Base-by-base conservation (phyloP, 2,888 invertebrate species). In the Metacarcinus magister region DNA sequence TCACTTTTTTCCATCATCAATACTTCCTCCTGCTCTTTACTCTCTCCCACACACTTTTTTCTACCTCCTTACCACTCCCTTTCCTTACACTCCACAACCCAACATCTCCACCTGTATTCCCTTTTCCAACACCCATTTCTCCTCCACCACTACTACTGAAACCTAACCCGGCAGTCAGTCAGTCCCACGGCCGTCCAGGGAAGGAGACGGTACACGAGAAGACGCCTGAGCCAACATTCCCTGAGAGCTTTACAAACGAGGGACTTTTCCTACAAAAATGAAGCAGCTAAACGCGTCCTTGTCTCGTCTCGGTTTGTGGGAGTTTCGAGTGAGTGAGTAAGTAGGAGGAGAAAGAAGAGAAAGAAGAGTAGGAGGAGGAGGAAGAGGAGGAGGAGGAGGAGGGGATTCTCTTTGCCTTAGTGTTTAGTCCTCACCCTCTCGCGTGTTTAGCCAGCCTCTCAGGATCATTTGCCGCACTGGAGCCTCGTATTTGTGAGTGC, bases 161-260 rank as follows among this genome's bases (percentile, higher is more conserved):
- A 75, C 75, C 28, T 28, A 75, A 75, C 28, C 75, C 75, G 28
- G 75, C 75, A 75, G 75, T 28, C 75, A 28, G 75, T 75, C 75
- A 75, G 75, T 75, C 75, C 75, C 75, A 75, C 75, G 75, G 75
- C 90, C 90, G 44, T 4, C 67, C 67, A 67, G 44, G 93, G 32
- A 60, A 8, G 67, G 67, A 67, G 54, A 43, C 13, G 93, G 67
- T 32, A 87, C 87, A 87, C 48, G 23, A 28, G 28, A 46, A 5
- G 91, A 46, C 32, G 67, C 93, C 93, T 67, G 93, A 93, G 93
- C 67, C 93, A 67, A 93, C 93, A 93, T 5, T 32, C 39, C 2
- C 43, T 67, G 54, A 93, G 93, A 67, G 93, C 93, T 93, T 93
- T 32, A 67, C 93, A 93, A 93, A 93, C 93, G 93, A 39, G 39